A percentile compares a stretch with the other conserved stretches of the same genome.
These are phyloP conservation scores for Pantherophis alleghaniensis DNA, from an alignment of 2,797 vertebrate genomes.

Conservation along the genomic window DNA sequence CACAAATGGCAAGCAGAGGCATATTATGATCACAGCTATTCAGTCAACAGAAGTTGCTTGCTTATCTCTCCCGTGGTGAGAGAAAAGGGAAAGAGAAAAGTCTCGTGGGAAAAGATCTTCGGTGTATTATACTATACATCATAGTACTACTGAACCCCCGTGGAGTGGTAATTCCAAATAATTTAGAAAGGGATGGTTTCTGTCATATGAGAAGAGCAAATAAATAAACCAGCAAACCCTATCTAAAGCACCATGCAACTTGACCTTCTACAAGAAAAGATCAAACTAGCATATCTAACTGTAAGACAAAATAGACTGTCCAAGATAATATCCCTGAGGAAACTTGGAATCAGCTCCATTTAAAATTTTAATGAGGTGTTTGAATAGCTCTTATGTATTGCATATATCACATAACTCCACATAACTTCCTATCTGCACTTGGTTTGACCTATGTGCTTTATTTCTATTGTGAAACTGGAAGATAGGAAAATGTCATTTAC, in stretches of 20 bases:
- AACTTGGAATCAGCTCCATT: fast-evolving
- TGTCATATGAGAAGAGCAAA: neutral
- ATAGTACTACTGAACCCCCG: neutral
- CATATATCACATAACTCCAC: fast-evolving
- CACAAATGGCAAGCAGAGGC: neutral
- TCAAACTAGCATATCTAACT: fast-evolving
- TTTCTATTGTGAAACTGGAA: neutral
- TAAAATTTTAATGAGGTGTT: neutral
- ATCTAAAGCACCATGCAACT: neutral
- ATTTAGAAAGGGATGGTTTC: neutral
- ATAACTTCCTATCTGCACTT: neutral
- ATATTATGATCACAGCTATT: neutral
- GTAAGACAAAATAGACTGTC: neutral
- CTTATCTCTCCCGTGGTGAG: neutral
- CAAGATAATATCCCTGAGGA: neutral
- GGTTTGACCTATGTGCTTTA: neutral
- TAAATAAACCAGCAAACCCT: neutral
- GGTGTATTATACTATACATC: neutral
- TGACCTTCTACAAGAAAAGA: neutral
- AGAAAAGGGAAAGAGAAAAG: slow-evolving; percentile 23
- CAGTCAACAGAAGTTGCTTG: neutral
- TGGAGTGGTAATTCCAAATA: neutral
- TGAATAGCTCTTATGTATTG: neutral
- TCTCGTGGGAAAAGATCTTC: neutral
- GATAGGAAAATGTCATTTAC: neutral